Conservation (phyloP, 2,888 invertebrate species). For the Mythimna vitellina region DNA sequence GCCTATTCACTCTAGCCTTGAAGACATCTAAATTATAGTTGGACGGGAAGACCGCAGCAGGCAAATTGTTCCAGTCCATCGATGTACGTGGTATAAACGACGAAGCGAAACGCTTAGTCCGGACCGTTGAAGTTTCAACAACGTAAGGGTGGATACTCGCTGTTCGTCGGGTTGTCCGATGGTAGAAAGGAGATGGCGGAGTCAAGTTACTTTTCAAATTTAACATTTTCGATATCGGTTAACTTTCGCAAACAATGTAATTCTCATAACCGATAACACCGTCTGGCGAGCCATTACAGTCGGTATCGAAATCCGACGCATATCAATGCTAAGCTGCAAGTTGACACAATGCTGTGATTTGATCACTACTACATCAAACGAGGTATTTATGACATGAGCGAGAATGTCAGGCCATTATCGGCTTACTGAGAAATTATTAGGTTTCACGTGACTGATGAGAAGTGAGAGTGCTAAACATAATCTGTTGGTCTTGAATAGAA, state of each 20-base stretch:
- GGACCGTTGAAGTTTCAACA: too few species aligned
- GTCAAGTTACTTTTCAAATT: neutral
- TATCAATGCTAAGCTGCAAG: slow-evolving; percentile 13
- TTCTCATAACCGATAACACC: slow-evolving; percentile 19
- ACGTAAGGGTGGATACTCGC: too few species aligned
- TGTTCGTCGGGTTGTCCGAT: too few species aligned
- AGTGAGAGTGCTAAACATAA: neutral
- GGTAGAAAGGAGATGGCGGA: too few species aligned
- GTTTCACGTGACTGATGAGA: neutral
- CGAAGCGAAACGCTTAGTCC: too few species aligned
- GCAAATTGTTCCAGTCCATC: too few species aligned
- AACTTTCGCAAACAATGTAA: slow-evolving; percentile 31
- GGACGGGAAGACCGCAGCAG: too few species aligned
- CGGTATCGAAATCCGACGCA: slow-evolving; percentile 14
- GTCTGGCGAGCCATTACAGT: slow-evolving; percentile 3
- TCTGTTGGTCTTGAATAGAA: too few species aligned
- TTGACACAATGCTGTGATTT: slow-evolving; percentile 37
- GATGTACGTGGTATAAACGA: too few species aligned
- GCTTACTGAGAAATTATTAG: slow-evolving; percentile 27
- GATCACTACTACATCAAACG: slow-evolving; percentile 6
- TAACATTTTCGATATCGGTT: neutral
- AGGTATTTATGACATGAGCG: slow-evolving; percentile 17
- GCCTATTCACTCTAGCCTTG: too few species aligned
- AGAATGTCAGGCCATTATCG: slow-evolving; percentile 20
- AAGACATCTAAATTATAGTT: too few species aligned